Evolutionary conservation across 2,797 vertebrate genomes (phyloP).

Genomic region (Hafferia zeledoni): DNA sequence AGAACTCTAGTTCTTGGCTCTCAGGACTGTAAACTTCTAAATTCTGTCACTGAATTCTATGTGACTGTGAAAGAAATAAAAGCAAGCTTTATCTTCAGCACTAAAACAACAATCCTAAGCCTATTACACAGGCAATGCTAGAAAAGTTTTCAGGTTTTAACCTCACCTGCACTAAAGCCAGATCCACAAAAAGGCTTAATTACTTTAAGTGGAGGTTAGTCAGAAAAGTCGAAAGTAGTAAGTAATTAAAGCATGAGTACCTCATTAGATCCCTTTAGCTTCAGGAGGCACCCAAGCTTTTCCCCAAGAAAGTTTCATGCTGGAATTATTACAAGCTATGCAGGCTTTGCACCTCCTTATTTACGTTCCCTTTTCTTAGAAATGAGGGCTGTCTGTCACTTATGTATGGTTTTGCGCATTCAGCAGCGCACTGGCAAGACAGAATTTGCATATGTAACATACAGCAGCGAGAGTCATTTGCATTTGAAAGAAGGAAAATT

Average conservation of each 20-base stretch:
- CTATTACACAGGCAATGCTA: background rate
- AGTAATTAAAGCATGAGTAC: background rate
- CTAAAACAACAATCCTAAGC: background rate
- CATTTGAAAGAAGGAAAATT: conserved; percentile 18
- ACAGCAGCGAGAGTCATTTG: background rate
- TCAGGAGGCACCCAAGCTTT: background rate
- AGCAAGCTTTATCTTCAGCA: background rate
- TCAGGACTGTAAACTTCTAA: background rate
- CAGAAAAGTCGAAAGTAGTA: background rate
- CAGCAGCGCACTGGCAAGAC: background rate
- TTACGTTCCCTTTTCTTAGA: background rate
- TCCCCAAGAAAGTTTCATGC: background rate
- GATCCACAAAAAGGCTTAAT: conserved; percentile 25
- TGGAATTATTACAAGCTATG: background rate
- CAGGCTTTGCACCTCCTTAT: background rate
- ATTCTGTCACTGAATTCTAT: background rate
- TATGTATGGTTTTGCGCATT: background rate
- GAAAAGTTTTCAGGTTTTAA: conserved; percentile 11
- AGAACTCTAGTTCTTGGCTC: background rate
- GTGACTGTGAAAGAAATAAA: background rate
- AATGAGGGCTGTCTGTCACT: background rate
- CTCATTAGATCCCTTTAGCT: background rate
- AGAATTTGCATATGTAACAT: background rate
- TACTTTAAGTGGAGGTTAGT: background rate
- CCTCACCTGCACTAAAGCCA: conserved; percentile 13